Evolutionary conservation across 2,113 vertebrate species (phyloP).

Genomic region (Scartelaos histophorus): DNA sequence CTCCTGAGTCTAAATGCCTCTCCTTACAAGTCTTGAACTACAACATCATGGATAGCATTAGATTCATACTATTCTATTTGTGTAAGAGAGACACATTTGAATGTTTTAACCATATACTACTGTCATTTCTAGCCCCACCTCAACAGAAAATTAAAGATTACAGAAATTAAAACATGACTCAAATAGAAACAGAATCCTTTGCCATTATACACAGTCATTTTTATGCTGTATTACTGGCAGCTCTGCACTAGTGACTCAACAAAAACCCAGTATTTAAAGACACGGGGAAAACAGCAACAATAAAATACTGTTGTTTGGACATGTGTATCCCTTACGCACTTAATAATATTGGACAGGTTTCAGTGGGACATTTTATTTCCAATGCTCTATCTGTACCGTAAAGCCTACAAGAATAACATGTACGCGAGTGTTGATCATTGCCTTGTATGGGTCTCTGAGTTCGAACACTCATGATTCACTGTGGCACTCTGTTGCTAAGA

Average conservation of each 20-base stretch:
- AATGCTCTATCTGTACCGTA: slow-evolving; percentile 14
- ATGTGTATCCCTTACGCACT: neutral
- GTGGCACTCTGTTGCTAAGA: slow-evolving; percentile 64
- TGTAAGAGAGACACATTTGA: too few species aligned
- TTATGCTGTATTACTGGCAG: too few species aligned
- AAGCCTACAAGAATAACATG: slow-evolving; percentile 43
- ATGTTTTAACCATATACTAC: too few species aligned
- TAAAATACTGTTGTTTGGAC: neutral
- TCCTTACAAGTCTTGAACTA: too few species aligned
- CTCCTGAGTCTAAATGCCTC: too few species aligned
- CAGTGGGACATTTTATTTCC: slow-evolving; percentile 22
- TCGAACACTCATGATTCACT: slow-evolving; percentile 64
- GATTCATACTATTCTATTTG: too few species aligned
- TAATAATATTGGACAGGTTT: neutral
- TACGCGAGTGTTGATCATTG: slow-evolving; percentile 25
- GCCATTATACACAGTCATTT: too few species aligned
- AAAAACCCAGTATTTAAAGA: neutral
- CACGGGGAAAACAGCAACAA: neutral
- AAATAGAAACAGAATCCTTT: too few species aligned
- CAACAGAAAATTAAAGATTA: too few species aligned
- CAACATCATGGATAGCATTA: too few species aligned
- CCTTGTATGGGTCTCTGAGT: slow-evolving; percentile 50
- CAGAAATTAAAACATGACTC: too few species aligned
- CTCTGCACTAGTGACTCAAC: neutral
- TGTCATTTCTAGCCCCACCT: too few species aligned